A percentile compares a stretch with the other conserved stretches of the same genome.
Evolutionary conservation across 2,888 invertebrate genomes (phyloP).

Genomic region (Caenorhabditis doughertyi): DNA sequence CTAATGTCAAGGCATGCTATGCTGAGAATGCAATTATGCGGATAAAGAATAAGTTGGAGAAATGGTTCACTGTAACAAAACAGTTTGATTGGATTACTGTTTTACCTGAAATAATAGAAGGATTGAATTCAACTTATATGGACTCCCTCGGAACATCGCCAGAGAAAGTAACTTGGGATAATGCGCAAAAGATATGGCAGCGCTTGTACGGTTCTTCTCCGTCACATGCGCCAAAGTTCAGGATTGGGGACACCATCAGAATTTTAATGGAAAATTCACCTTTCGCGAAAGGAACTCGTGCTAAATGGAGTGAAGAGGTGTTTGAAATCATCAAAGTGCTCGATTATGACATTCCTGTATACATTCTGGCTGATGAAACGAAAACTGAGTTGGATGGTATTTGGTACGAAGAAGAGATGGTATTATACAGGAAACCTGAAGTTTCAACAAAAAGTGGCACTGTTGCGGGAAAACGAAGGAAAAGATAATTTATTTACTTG

Average conservation of each 20-base stretch:
- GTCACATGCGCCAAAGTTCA: neutral
- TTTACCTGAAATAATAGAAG: neutral
- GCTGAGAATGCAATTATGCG: conserved; percentile 52
- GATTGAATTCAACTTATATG: conserved; percentile 20
- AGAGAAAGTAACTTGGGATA: neutral
- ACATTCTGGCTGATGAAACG: conserved; percentile 7
- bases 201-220: neutral
- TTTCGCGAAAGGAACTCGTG: conserved; percentile 20
- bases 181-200: conserved; percentile 12
- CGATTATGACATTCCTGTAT: conserved; percentile 18
- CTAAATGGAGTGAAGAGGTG: conserved; percentile 19
- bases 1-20: conserved; percentile 42
- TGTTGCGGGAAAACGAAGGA: neutral
- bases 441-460: neutral
- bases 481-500: neutral
- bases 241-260: conserved; percentile 7
- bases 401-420: conserved; percentile 20
- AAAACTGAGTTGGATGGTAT: conserved; percentile 21
- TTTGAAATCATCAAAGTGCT: conserved; percentile 12
- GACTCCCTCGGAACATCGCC: conserved; percentile 26
- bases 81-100: neutral
- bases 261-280: conserved; percentile 18
- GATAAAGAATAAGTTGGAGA: conserved; percentile 18
- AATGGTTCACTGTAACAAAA: conserved; percentile 8
- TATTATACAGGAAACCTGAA: neutral